A percentile compares a stretch with the other conserved stretches of the same genome.
These are phyloP conservation scores for Amblyornis subalaris DNA, from an alignment of 2,113 vertebrate genomes.

Conservation along the genomic window DNA sequence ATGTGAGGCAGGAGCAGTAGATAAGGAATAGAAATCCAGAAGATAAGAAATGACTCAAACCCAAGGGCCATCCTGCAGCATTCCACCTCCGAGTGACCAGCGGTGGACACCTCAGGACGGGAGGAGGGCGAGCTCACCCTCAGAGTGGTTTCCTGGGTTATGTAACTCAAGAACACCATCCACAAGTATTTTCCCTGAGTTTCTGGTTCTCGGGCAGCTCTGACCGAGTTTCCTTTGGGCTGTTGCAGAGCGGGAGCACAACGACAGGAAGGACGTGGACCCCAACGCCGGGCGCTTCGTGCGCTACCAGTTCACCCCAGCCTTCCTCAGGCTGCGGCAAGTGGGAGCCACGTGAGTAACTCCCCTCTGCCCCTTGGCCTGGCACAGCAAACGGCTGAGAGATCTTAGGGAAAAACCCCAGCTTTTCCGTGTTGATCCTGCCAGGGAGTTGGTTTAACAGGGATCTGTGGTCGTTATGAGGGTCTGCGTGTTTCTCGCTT, in stretches of 20 bases:
- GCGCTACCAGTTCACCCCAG: slow-evolving; percentile 95
- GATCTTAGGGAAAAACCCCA: not conserved
- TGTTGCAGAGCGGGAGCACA: slow-evolving; percentile 77
- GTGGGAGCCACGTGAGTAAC: slow-evolving; percentile 96
- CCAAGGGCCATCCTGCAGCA: not conserved
- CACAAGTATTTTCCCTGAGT: not conserved
- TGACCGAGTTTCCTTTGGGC: not conserved
- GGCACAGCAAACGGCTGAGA: not conserved
- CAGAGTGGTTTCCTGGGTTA: not conserved
- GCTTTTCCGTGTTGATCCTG: not conserved
- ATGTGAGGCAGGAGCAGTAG: not conserved
- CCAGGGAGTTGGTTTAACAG: not conserved
- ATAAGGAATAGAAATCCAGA: not conserved
- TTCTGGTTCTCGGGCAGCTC: not conserved
- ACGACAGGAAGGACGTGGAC: slow-evolving; percentile 84
- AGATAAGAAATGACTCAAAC: not conserved
- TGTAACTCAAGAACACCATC: rapidly evolving
- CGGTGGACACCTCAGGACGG: not conserved
- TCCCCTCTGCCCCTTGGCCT: not conserved
- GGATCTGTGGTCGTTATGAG: not conserved
- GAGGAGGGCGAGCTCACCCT: not conserved
- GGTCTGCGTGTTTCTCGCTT: not conserved
- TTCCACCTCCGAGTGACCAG: not conserved
- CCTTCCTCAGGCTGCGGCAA: slow-evolving; percentile 91
- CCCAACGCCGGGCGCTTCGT: slow-evolving; percentile 94